Conservation (phyloP, 2,113 vertebrate species). For the Caloenas nicobarica region DNA sequence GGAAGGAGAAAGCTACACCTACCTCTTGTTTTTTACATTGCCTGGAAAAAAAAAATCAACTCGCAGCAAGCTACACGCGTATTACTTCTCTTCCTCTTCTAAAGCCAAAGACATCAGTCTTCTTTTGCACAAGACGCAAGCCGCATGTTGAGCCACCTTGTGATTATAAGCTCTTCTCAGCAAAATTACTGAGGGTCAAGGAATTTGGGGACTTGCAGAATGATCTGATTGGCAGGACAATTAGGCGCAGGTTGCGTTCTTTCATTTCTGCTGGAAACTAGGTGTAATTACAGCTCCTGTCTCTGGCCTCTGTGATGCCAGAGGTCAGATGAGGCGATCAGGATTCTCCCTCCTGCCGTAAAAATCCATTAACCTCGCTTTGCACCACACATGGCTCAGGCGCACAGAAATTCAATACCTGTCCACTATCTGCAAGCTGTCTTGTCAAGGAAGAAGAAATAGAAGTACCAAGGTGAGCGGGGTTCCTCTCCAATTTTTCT, state of each 20-base stretch:
- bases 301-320: not conserved
- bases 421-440: constrained; percentile 11
- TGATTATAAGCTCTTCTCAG: constrained; percentile 10
- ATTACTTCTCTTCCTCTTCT: not conserved
- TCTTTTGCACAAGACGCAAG: rapidly evolving
- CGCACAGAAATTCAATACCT: constrained; percentile 48
- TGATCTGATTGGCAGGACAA: constrained; percentile 47
- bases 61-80: rapidly evolving
- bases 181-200: constrained; percentile 20
- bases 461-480: not conserved
- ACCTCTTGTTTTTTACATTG: not conserved
- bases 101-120: not conserved
- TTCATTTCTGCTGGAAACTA: constrained; percentile 31
- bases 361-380: constrained; percentile 63
- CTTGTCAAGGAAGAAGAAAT: constrained; percentile 12
- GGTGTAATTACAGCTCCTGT: constrained; percentile 55
- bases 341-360: constrained; percentile 26
- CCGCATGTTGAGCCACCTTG: not conserved
- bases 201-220: not conserved
- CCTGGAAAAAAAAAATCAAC: not conserved
- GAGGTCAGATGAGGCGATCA: constrained; percentile 18
- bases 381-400: not conserved
- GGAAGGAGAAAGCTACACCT: not conserved
- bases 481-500: not conserved
- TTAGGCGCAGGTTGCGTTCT: not conserved